A percentile compares a stretch with the other conserved stretches of the same genome.
These are phyloP conservation scores for Macrostomum lignano DNA, from an alignment of 1,140 invertebrate genomes.

Conservation along the genomic window DNA sequence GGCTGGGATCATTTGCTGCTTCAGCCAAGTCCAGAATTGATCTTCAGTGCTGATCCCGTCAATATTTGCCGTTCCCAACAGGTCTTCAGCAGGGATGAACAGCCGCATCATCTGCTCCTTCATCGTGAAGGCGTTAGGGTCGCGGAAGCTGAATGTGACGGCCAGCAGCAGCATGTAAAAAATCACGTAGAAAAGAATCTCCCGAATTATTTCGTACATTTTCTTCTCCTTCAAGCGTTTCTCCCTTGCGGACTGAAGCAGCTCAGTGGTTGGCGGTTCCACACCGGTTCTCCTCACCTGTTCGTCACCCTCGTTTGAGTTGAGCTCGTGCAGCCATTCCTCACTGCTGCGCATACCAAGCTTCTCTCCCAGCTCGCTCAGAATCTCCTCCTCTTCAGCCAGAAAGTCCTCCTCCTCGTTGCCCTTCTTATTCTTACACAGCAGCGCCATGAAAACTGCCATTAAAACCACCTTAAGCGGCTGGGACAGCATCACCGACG, in stretches of 20 bases:
- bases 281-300: neutral
- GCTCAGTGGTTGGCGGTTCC: constrained; percentile 17
- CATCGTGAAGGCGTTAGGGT: constrained; percentile 21
- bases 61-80: neutral
- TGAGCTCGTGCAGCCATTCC: constrained; percentile 14
- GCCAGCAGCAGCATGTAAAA: constrained; percentile 31
- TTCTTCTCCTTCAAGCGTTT: constrained; percentile 27
- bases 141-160: constrained; percentile 27
- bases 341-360: constrained; percentile 12
- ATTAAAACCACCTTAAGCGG: constrained; percentile 28
- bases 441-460: constrained; percentile 29
- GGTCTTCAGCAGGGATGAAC: constrained; percentile 16
- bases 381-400: constrained; percentile 26
- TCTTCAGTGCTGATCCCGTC: neutral
- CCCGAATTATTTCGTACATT: constrained; percentile 28
- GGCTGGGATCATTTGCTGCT: constrained; percentile 13
- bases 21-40: constrained; percentile 1
- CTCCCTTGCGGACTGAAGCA: constrained; percentile 21
- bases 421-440: constrained; percentile 28
- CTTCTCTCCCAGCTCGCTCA: constrained; percentile 3
- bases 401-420: constrained; percentile 29
- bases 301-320: too few species aligned
- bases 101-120: constrained; percentile 25
- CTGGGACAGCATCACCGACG: constrained; percentile 32
- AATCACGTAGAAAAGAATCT: constrained; percentile 25